Base-by-base conservation (phyloP, 1,140 invertebrate genomes). In the Drosophila teissieri region DNA sequence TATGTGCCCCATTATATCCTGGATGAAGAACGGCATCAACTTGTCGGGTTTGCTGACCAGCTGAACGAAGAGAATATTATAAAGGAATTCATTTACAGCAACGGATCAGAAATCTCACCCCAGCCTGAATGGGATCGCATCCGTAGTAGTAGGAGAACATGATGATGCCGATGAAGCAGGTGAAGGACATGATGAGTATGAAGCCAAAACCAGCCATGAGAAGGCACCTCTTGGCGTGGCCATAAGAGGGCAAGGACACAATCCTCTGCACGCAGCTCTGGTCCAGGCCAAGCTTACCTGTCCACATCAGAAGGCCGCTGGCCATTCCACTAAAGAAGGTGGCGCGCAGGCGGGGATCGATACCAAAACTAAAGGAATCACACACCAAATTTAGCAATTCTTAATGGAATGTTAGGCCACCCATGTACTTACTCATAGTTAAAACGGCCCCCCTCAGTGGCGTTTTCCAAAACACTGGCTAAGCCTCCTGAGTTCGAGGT, bases 61-160 rank as follows among this genome's bases (percentile, higher is more conserved):
- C 92, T 92, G 11, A n/a, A 22, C 4, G 7, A 14, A 15, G 2
- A 0, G 4, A 6, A 37, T n/a, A 12, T 31, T 51, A 0, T 7
- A 3, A 6, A 2, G 0, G 12, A 12, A 4, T 39, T 31, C 4
- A 34, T 5, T 0, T 0, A 7, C 1, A 0, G 2, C 22, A 24
- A 19, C 3, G 27, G 14, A 4, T 11, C 4, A 15, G 15, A 2
- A 39, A 19, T 63, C 82, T 93, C 86, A 94, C 94, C 82, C 94
- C 93, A 34, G 94, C 93, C 27, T 93, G 91, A 34, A 96, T 91
- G 0, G 96, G 96, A 92, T 97, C 96, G 88, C 96, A 97, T 51
- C 95, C 93, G 68, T 94, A 92, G 91, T 96, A 97, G 24, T 94
- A 93, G 2, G 95, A 96, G 80, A 94, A 97, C 69, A 97, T 95